These are phyloP conservation scores for Shargacucullia verbasci DNA, from an alignment of 2,888 invertebrate genomes.

Conservation along the genomic window DNA sequence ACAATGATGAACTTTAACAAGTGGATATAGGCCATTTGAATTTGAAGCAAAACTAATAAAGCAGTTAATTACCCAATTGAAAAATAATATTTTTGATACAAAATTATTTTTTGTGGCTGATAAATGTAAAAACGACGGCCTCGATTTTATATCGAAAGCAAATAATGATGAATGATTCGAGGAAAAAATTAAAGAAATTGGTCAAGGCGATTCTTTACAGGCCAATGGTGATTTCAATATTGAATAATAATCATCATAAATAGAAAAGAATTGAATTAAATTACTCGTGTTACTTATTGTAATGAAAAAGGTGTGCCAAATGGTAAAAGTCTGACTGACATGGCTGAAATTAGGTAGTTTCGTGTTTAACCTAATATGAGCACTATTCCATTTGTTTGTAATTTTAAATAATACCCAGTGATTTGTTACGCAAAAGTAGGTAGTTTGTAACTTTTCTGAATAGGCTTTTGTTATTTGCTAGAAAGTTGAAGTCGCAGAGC, in stretches of 20 bases:
- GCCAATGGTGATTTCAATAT: constrained; percentile 23
- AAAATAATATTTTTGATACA: neutral
- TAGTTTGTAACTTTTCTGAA: constrained; percentile 1
- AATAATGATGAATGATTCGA: constrained; percentile 13
- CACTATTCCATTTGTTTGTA: neutral
- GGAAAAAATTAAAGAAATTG: constrained; percentile 46
- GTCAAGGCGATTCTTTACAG: constrained; percentile 34
- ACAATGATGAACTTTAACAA: too few species aligned
- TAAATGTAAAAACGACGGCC: constrained; percentile 33
- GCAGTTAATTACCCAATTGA: too few species aligned
- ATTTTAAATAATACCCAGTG: constrained; percentile 14
- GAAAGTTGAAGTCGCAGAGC: constrained; percentile 1
- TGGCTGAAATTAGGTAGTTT: neutral
- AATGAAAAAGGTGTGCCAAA: constrained; percentile 3
- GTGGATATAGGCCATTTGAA: neutral
- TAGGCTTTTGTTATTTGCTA: constrained; percentile 11
- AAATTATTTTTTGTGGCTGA: constrained; percentile 11
- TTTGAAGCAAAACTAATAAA: too few species aligned
- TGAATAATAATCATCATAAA: constrained; percentile 2
- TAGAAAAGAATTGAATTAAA: constrained; percentile 3
- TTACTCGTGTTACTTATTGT: constrained; percentile 16
- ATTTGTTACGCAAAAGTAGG: constrained; percentile 6
- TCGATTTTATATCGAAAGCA: constrained; percentile 19
- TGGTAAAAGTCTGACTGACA: constrained; percentile 1
- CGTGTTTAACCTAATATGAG: neutral